Evolutionary conservation across 1,140 invertebrate species (phyloP), one percentile per base, ranked within the genome.

Genomic region (Reticulitermes speratus): DNA sequence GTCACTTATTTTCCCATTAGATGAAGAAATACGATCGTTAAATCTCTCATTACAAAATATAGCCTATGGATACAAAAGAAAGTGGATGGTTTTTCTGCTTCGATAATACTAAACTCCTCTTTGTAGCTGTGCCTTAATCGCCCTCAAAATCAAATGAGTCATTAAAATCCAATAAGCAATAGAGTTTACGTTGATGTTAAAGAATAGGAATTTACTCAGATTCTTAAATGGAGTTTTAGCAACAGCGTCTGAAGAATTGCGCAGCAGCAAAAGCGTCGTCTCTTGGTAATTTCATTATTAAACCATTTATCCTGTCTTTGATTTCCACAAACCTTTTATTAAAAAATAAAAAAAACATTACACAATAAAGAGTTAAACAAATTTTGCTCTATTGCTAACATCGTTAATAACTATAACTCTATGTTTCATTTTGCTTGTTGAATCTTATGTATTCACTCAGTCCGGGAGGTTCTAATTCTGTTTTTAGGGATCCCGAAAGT

Each of bases 141-240:
- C 65, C 2, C n/a, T 6, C 7, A 75, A 30, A 75, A 75, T 75
- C 65, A 75, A 75, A 75, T 16, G 83, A 45, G 44, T 45, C 44
- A 84, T 84, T 84, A 45, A 45, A 84, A 55, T 45, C 44, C 83
- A 84, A 84, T 55, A 55, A 84, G 83, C 48, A 30, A 55, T 45
- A 84, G 44, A 19, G 0, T 84, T 84, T 84, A 45, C 44, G 23
- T 30, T 25, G 9, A 84, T 45, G 83, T 25, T n/a, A 84, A 32
- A 84, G 38, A 84, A 45, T 83, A 6, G 44, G 16, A 23, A 83
- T 21, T 83, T 83, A 38, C 32, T 38, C 21, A 84, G n/a, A 44
- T 84, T 7, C 83, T 32, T 55, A 84, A 30, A 84, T 45, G 5
- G 11, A 44, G 32, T 11, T 45, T 84, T 45, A 30, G 16, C 2